Evolutionary conservation across 2,888 invertebrate genomes (phyloP).

Genomic region (Trissolcus japonicus): DNA sequence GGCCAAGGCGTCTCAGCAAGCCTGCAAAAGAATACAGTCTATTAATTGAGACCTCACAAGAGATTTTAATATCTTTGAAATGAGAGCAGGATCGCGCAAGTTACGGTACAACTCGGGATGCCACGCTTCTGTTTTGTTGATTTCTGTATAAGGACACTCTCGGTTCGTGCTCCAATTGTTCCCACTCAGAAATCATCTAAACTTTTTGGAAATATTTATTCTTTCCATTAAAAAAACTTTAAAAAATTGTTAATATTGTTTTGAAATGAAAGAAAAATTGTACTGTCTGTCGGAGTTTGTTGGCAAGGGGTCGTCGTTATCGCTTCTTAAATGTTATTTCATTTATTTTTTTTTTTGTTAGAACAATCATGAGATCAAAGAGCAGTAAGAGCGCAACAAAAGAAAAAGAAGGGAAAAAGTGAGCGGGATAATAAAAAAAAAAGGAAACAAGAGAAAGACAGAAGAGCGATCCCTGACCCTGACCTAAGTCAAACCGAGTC

Average conservation of each 20-base stretch:
- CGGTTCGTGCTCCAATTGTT: too few relatives aligned
- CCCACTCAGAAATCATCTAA: too few relatives aligned
- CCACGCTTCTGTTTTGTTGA: too few relatives aligned
- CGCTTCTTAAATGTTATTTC: not conserved
- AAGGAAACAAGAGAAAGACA: constrained; percentile 37
- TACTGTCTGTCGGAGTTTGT: too few relatives aligned
- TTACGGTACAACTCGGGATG: too few relatives aligned
- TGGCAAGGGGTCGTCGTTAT: not conserved
- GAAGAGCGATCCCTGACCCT: constrained; percentile 52
- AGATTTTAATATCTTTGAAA: not conserved
- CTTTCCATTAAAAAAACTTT: too few relatives aligned
- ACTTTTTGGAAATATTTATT: too few relatives aligned
- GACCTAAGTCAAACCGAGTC: constrained; percentile 53
- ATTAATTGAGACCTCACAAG: constrained; percentile 1
- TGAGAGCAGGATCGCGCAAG: not conserved
- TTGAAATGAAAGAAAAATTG: too few relatives aligned
- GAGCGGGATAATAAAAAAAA: constrained; percentile 1
- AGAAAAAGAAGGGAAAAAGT: constrained; percentile 6
- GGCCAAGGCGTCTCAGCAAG: constrained; percentile 51
- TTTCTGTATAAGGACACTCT: too few relatives aligned
- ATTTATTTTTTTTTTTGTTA: too few relatives aligned
- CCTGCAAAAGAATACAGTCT: constrained; percentile 59
- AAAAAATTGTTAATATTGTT: too few relatives aligned
- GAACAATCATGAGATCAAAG: too few relatives aligned
- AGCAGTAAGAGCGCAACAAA: not conserved